These are phyloP conservation scores for Notothenia rossii DNA, from an alignment of 2,113 vertebrate species.

Conservation along the genomic window DNA sequence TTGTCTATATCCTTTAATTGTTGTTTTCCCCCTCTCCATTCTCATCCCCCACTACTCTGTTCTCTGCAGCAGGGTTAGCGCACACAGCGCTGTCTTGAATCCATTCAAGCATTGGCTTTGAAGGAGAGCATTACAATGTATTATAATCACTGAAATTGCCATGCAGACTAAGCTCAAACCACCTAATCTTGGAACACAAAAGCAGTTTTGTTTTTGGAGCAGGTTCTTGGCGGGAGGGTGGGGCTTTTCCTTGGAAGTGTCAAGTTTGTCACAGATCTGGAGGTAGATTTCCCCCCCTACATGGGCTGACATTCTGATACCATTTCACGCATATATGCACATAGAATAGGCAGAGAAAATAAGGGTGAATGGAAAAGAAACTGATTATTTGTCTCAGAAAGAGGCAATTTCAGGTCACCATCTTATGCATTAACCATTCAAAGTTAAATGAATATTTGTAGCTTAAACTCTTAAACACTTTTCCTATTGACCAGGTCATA, in stretches of 20 bases:
- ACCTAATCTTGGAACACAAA: constrained; percentile 56
- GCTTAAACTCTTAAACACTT: constrained; percentile 22
- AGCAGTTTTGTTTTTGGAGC: constrained; percentile 28
- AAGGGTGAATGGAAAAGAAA: neutral
- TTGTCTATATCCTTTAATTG: neutral
- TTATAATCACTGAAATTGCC: constrained; percentile 78
- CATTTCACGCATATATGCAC: neutral
- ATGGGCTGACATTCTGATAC: neutral
- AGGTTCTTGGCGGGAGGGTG: constrained; percentile 9
- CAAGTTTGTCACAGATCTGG: constrained; percentile 21
- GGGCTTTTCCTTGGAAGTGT: constrained; percentile 2
- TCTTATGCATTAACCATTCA: neutral
- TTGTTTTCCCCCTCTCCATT: constrained; percentile 14
- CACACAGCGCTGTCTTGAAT: constrained; percentile 53
- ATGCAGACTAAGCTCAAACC: constrained; percentile 71
- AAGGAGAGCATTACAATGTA: constrained; percentile 75
- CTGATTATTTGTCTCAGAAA: neutral
- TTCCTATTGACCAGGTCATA: constrained; percentile 34
- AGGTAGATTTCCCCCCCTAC: neutral
- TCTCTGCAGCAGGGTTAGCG: constrained; percentile 27
- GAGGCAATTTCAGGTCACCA: neutral
- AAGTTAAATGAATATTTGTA: constrained; percentile 9
- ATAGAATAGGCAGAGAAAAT: neutral
- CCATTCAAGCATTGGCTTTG: constrained; percentile 71
- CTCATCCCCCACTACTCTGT: constrained; percentile 9